These are phyloP conservation scores for Tigriopus californicus DNA, from an alignment of 2,888 invertebrate genomes.

Conservation along the genomic window DNA sequence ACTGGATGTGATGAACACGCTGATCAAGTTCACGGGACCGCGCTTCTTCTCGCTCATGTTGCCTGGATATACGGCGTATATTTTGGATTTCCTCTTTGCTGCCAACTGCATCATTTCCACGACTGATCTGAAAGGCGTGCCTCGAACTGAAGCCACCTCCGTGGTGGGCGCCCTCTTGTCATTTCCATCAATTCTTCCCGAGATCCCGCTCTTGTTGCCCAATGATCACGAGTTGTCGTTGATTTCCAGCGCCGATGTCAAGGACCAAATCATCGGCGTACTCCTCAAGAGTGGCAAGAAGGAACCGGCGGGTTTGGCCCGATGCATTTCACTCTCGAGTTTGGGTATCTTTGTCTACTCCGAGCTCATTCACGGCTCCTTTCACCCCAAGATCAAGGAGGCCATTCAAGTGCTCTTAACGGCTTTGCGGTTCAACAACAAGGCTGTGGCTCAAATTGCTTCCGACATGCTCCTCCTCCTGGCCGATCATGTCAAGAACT, in stretches of 20 bases:
- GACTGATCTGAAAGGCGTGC: constrained; percentile 37
- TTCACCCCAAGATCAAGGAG: constrained; percentile 44
- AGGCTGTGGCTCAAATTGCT: constrained; percentile 34
- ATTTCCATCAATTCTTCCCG: constrained; percentile 31
- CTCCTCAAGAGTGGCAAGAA: constrained; percentile 66
- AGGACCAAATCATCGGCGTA: constrained; percentile 39
- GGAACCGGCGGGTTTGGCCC: constrained; percentile 68
- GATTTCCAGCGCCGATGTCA: constrained; percentile 50
- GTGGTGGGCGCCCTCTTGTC: constrained; percentile 69
- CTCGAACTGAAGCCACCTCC: constrained; percentile 73
- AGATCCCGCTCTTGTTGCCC: constrained; percentile 43
- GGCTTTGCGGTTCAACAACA: constrained; percentile 42
- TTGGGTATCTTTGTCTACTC: constrained; percentile 50
- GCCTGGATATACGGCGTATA: constrained; percentile 66
- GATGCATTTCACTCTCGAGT: constrained; percentile 71
- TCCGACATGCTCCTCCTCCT: constrained; percentile 58
- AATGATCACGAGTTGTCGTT: constrained; percentile 38
- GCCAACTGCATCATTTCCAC: constrained; percentile 68
- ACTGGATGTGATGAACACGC: constrained; percentile 31
- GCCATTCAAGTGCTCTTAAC: constrained; percentile 46
- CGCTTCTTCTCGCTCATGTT: constrained; percentile 42
- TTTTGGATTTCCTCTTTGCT: constrained; percentile 74
- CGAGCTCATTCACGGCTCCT: constrained; percentile 39
- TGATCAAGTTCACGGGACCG: constrained; percentile 17
- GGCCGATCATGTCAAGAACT: constrained; percentile 53